Evolutionary conservation across 2,888 invertebrate species (phyloP), one percentile per base, ranked within the genome.

Genomic region (Xestoiulus laeticollis): DNA sequence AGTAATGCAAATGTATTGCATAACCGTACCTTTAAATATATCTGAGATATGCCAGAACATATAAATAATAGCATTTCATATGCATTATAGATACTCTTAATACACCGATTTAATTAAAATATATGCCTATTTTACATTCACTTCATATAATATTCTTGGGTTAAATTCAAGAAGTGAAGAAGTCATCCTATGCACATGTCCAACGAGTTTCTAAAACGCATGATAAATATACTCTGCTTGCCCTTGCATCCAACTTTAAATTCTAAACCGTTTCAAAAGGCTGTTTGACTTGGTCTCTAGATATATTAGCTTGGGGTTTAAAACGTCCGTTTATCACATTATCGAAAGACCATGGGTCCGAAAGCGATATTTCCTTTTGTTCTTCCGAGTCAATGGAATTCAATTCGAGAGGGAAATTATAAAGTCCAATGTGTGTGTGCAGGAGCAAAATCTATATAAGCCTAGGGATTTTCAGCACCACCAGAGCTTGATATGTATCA

Each of bases 321-420:
- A 68, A 22, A 68, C 68, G 68, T 68, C 19, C 68, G 68, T 68
- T 68, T 68, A 68, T 68, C 68, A 68, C 68, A 68, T 68, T 68
- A 68, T 68, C 68, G 68, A 68, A 26, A 26, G 22, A 68, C 68
- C 68, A 68, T 26, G 68, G 10, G 68, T 68, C 68, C 68, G 68
- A 68, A 68, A 68, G 68, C 68, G 68, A 68, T 68, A 68, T 68
- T 68, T 68, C 68, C 68, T 68, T 68, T 68, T 68, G 68, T 68
- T 68, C 68, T 68, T 68, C 68, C 68, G 68, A 22, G 26, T 26
- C 68, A 68, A 68, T 68, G 68, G 68, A 68, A 68, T 26, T 68
- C 68, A 68, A 68, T 68, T 68, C 26, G 26, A 68, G 22, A 68
- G 26, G 68, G 68, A 68, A 68, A 68, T 68, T 68, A 68, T 68